Conservation (phyloP, 2,113 vertebrate genomes). For the Orthonyx spaldingii region DNA sequence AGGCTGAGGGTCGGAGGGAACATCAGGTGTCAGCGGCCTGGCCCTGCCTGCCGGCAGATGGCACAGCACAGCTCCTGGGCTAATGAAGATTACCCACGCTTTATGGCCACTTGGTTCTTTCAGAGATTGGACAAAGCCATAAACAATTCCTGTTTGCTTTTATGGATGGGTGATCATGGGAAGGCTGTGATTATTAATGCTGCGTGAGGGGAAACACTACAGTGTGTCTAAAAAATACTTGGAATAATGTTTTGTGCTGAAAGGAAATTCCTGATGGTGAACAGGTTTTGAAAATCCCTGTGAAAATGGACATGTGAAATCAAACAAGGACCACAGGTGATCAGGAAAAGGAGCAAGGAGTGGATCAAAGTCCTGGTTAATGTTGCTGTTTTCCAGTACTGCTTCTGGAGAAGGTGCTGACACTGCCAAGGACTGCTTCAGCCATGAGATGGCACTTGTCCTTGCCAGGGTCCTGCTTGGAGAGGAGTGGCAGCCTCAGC, state of each 20-base stretch:
- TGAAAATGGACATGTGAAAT: not conserved
- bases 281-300: not conserved
- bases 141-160: accelerated
- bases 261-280: not conserved
- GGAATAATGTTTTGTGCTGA: not conserved
- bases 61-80: not conserved
- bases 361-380: not conserved
- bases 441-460: not conserved
- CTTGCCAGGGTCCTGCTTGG: not conserved
- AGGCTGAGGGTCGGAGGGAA: not conserved
- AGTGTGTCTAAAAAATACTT: not conserved
- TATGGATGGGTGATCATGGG: not conserved
- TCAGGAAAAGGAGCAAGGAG: not conserved
- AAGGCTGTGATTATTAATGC: not conserved
- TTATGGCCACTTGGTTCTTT: not conserved
- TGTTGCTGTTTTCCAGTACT: not conserved
- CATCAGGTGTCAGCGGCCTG: accelerated
- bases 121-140: not conserved
- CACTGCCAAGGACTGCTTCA: not conserved
- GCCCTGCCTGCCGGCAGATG: not conserved
- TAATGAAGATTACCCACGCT: not conserved
- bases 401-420: not conserved
- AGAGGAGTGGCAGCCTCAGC: not conserved
- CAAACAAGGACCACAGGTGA: not conserved
- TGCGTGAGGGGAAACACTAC: accelerated